Percentiles rank a stretch among this genome's conserved stretches.
These are phyloP conservation scores for Emmelina monodactyla DNA, from an alignment of 2,888 invertebrate genomes.

Conservation along the genomic window DNA sequence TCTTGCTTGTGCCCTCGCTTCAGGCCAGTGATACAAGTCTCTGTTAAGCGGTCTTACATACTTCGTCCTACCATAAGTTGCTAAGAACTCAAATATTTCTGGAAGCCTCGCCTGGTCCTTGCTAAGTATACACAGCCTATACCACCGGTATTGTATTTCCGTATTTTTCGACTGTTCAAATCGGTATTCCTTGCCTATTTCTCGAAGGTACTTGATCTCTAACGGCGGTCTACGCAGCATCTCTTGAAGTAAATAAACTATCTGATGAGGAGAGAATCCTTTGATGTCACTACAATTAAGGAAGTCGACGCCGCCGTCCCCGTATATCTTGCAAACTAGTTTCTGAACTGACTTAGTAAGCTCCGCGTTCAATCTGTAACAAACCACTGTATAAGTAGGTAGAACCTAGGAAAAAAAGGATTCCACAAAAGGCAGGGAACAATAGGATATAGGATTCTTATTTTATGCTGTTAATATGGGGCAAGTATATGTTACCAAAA, in stretches of 20 bases:
- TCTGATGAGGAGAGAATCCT: slow-evolving; percentile 67
- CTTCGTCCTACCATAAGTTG: slow-evolving; percentile 89
- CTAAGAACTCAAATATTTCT: slow-evolving; percentile 78
- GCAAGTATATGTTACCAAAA: no score
- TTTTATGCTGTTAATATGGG: no score
- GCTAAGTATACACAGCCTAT: slow-evolving; percentile 79
- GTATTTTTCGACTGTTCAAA: slow-evolving; percentile 74
- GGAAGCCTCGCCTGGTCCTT: slow-evolving; percentile 72
- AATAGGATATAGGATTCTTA: no score
- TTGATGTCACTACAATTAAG: slow-evolving; percentile 43
- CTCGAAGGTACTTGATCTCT: slow-evolving; percentile 63
- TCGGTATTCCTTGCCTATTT: slow-evolving; percentile 70
- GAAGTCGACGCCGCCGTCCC: background rate
- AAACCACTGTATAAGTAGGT: slow-evolving; percentile 4
- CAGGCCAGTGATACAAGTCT: slow-evolving; percentile 83
- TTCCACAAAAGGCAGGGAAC: no score
- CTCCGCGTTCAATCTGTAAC: slow-evolving; percentile 71
- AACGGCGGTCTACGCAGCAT: slow-evolving; percentile 63
- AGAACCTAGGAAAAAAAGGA: background rate
- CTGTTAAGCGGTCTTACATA: slow-evolving; percentile 88
- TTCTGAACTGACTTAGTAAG: slow-evolving; percentile 68
- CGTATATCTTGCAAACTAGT: slow-evolving; percentile 54
- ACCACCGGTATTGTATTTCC: slow-evolving; percentile 77
- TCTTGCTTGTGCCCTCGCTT: slow-evolving; percentile 71
- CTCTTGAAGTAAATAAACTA: slow-evolving; percentile 71